Evolutionary conservation across 2,113 vertebrate genomes (phyloP).

Genomic region (Lophotis ruficrista): DNA sequence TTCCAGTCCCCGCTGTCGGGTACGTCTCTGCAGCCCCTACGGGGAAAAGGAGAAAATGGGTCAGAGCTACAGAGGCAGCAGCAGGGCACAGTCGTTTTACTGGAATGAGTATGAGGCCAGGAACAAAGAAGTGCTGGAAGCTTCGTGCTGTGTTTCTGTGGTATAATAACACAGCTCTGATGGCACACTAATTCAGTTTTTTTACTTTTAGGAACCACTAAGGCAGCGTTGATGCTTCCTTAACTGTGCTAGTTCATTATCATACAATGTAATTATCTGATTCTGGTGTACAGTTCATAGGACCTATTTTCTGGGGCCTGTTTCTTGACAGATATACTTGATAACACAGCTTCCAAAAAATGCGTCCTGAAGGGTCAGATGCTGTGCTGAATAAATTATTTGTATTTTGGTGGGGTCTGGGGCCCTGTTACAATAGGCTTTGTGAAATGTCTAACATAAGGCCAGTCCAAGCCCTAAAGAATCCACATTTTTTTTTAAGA

Average conservation of each 20-base stretch:
- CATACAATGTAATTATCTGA: conserved; percentile 48
- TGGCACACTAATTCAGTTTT: conserved; percentile 50
- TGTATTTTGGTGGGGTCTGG: not conserved
- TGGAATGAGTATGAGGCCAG: not conserved
- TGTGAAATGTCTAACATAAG: not conserved
- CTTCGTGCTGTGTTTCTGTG: not conserved
- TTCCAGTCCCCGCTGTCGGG: not conserved
- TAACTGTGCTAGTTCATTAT: conserved; percentile 42
- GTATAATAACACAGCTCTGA: conserved; percentile 9
- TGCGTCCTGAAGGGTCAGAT: not conserved
- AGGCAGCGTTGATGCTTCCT: conserved; percentile 25
- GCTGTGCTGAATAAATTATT: not conserved
- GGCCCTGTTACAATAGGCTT: not conserved
- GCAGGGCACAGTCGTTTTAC: not conserved
- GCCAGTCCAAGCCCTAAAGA: not conserved
- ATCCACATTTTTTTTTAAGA: not conserved
- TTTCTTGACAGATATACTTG: conserved; percentile 29
- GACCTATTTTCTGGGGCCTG: conserved; percentile 24
- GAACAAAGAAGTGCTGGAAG: conserved; percentile 22
- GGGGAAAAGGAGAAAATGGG: not conserved
- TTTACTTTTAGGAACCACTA: conserved; percentile 50
- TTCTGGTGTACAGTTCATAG: conserved; percentile 16
- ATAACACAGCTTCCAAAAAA: not conserved
- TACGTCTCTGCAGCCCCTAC: not conserved
- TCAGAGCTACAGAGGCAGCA: not conserved